Evolutionary conservation across 2,888 invertebrate species (phyloP).

Genomic region (Congeria kusceri): DNA sequence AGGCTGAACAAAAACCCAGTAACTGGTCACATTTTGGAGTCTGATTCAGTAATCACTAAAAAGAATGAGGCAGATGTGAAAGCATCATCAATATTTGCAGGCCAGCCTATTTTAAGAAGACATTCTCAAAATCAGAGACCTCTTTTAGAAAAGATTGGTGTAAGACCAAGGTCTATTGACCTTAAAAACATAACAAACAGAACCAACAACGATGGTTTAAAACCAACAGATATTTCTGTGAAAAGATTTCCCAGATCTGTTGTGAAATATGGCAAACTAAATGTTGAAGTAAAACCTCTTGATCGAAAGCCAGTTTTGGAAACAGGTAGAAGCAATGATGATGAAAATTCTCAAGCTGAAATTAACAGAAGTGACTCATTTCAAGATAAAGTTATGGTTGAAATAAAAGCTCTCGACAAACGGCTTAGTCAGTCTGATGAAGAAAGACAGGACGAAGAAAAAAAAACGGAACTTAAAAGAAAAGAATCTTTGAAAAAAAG

Average conservation of each 20-base stretch:
- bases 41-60: neutral
- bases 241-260: neutral
- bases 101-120: conserved; percentile 31
- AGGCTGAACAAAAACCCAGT: neutral
- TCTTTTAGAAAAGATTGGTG: conserved; percentile 24
- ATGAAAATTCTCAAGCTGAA: conserved; percentile 1
- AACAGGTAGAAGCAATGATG: neutral
- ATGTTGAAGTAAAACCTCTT: conserved; percentile 21
- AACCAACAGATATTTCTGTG: conserved; percentile 30
- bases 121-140: conserved; percentile 23
- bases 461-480: conserved; percentile 30
- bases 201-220: conserved; percentile 8
- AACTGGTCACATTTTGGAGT: neutral
- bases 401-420: conserved; percentile 50
- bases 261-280: conserved; percentile 5
- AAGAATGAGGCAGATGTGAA: conserved; percentile 11
- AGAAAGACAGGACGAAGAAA: conserved; percentile 31
- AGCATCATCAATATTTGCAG: conserved; percentile 48
- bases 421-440: conserved; percentile 30
- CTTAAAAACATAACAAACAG: conserved; percentile 17
- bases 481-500: conserved; percentile 46
- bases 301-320: conserved; percentile 19
- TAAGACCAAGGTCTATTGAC: conserved; percentile 50
- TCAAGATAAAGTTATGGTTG: conserved; percentile 29
- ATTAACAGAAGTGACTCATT: conserved; percentile 19